Conservation (phyloP, 2,113 vertebrate genomes). For the Girardinichthys multiradiatus region DNA sequence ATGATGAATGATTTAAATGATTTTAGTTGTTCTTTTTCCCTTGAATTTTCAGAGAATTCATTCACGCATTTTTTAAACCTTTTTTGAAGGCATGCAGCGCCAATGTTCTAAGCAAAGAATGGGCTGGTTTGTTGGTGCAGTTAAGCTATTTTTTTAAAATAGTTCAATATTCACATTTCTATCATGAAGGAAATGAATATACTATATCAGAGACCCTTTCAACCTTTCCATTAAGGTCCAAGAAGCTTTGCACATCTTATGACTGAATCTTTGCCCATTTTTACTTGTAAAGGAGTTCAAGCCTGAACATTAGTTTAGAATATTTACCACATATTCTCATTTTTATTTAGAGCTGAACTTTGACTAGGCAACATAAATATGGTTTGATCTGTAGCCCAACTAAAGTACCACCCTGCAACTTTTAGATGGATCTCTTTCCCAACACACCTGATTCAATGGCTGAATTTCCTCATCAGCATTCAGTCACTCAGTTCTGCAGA, state of each 20-base stretch:
- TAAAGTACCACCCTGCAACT: too few species aligned
- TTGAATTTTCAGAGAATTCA: conserved; percentile 12
- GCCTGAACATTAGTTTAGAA: too few species aligned
- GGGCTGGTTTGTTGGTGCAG: not conserved
- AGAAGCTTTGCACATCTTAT: not conserved
- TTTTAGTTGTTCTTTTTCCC: conserved; percentile 29
- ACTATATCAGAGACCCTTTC: not conserved
- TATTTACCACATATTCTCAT: too few species aligned
- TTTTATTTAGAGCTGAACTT: too few species aligned
- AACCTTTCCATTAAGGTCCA: not conserved
- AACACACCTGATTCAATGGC: too few species aligned
- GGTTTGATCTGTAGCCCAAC: too few species aligned
- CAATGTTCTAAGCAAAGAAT: not conserved
- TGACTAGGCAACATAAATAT: too few species aligned
- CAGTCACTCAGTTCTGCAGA: too few species aligned
- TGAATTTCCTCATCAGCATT: too few species aligned
- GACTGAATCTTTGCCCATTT: too few species aligned
- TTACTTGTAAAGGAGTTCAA: too few species aligned
- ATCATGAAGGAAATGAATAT: not conserved
- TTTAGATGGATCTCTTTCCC: too few species aligned
- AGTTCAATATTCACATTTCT: not conserved
- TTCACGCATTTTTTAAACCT: conserved; percentile 32
- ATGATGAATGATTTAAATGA: conserved; percentile 10
- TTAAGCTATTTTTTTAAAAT: not conserved
- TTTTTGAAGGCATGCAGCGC: conserved; percentile 21